phyloP scores from a whole-genome alignment of 2,888 invertebrate genomes.

The Sesia bembeciformis region DNA sequence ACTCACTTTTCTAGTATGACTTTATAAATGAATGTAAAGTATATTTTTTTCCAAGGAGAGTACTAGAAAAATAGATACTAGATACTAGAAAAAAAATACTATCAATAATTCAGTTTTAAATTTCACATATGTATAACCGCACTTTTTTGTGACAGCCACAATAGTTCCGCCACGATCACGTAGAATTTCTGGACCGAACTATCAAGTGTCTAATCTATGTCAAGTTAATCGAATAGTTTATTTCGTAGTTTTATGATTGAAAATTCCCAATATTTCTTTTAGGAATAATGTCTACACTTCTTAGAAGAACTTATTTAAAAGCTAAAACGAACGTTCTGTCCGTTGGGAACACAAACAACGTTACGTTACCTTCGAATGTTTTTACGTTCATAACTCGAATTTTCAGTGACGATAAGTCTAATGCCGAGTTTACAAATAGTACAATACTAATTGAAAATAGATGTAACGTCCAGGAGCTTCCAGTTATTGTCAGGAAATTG shows the following conservation, averaged over 20 bases:
- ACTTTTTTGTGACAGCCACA: too few species aligned
- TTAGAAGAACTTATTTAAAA: slow-evolving; percentile 46
- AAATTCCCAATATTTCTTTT: neutral
- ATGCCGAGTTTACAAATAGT: slow-evolving; percentile 45
- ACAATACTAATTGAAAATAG: slow-evolving; percentile 80
- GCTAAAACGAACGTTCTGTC: slow-evolving; percentile 29
- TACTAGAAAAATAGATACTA: too few species aligned
- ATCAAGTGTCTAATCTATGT: too few species aligned
- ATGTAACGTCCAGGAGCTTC: slow-evolving; percentile 79
- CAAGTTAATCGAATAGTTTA: neutral
- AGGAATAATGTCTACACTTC: slow-evolving; percentile 37
- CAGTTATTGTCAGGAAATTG: slow-evolving; percentile 74
- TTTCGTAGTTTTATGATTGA: neutral
- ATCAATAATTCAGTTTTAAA: too few species aligned
- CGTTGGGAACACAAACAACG: slow-evolving; percentile 18
- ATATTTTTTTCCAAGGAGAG: too few species aligned
- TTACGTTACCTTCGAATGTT: slow-evolving; percentile 7
- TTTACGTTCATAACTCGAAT: slow-evolving; percentile 19
- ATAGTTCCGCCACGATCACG: too few species aligned
- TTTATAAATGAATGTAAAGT: too few species aligned
- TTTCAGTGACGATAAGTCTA: slow-evolving; percentile 42
- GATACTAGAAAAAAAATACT: too few species aligned
- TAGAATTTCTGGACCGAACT: too few species aligned
- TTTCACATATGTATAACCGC: too few species aligned
- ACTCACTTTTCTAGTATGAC: too few species aligned